Base-by-base conservation (phyloP, 2,113 vertebrate species). In the Psittacus erithacus region DNA sequence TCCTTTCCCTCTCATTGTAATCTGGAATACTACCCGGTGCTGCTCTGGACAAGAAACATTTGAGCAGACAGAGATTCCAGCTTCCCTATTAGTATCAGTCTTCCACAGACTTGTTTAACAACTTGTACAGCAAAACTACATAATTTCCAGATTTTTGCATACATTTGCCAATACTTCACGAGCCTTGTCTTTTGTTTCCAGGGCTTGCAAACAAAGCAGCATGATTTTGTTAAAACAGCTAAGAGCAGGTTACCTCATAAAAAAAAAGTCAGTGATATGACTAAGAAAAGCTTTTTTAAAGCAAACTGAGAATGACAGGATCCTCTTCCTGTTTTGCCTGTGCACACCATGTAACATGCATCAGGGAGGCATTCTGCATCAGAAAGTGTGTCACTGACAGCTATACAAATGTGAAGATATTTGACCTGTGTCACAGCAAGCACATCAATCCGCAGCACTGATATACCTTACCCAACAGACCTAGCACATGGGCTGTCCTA, bases 131-230 rank as follows among this genome's bases (percentile, higher is more conserved):
- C 62, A 90, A 64, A 86, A 82, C 79, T 29, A 71, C 63, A 60
- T 44, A 52, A 79, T 59, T 71, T 71, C 77, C 62, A 63, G 38
- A 82, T 50, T 90, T 75, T 64, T 88, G 35, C 31, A 71, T 28
- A 46, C 3, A 6, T 75, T 62, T 82, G 82, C 73, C 88, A 96
- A 17, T 64, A 68, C 28, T 62, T 88, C 23, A 25, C 7, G 20
- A 92, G 86, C 22, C 10, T 71, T 59, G 33, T 19, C 44, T 91
- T 75, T 82, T 69, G 65, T 69, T 95, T 90, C 83, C 73, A 78
- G 35, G 57, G 41, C 74, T 92, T 93, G n/a, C 74, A 89, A 92
- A 90, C 35, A 88, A 94, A 95, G 55, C 57, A 73, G 44, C 8
- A 22, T 27, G 33, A 67, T 57, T 83, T 80, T 59, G 23, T 41